phyloP scores from a whole-genome alignment of 2,113 vertebrate genomes.

The Oreochromis tanganicae region DNA sequence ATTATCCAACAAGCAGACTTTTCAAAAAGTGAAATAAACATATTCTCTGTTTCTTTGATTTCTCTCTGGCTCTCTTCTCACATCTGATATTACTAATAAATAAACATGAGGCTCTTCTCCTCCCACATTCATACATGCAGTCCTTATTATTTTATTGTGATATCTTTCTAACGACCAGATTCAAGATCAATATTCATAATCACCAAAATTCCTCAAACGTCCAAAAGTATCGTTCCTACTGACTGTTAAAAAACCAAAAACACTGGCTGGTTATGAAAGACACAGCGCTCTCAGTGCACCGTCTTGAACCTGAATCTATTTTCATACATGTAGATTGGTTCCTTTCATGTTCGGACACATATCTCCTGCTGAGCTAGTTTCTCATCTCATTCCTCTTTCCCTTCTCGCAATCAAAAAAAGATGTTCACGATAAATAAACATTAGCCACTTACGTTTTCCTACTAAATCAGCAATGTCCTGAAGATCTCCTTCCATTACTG shows the following conservation, averaged over 20 bases:
- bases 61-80: constrained; percentile 34
- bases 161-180: constrained; percentile 26
- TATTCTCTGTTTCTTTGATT: constrained; percentile 54
- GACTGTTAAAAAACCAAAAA: neutral
- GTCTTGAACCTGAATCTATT: constrained; percentile 24
- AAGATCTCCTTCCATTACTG: neutral
- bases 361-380: constrained; percentile 7
- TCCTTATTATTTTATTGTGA: constrained; percentile 37
- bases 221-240: neutral
- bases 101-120: constrained; percentile 59
- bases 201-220: constrained; percentile 14
- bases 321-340: constrained; percentile 44
- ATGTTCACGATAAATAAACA: constrained; percentile 51
- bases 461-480: constrained; percentile 71
- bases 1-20: constrained; percentile 19
- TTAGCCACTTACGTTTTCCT: constrained; percentile 39
- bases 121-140: constrained; percentile 23
- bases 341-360: constrained; percentile 27
- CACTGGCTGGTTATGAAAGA: neutral
- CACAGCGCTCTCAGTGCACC: neutral
- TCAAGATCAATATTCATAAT: constrained; percentile 55
- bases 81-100: constrained; percentile 61
- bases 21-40: constrained; percentile 33
- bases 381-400: neutral
- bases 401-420: neutral